Conservation (phyloP, 2,113 vertebrate genomes). For the Sarotherodon lohbergeri region DNA sequence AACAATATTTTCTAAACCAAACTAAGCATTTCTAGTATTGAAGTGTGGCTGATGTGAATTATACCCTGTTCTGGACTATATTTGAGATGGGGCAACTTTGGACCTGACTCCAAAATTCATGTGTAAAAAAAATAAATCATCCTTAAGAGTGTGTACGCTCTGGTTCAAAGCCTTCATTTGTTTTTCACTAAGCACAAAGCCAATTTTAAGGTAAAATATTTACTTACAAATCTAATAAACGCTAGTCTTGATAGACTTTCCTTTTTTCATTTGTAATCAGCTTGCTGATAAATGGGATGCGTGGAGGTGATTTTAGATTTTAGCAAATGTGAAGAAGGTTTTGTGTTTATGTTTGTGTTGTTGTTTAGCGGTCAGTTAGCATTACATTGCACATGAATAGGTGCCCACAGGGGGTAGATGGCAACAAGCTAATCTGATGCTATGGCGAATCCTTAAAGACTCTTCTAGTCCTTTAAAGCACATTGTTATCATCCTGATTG, state of each 20-base stretch:
- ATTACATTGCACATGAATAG: constrained; percentile 60
- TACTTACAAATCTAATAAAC: background rate
- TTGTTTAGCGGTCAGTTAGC: constrained; percentile 24
- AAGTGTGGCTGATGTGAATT: background rate
- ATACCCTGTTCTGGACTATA: background rate
- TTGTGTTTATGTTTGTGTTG: constrained; percentile 5
- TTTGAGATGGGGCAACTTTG: background rate
- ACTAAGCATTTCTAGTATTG: background rate
- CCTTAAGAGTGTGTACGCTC: background rate
- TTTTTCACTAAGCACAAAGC: background rate
- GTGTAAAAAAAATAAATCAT: background rate
- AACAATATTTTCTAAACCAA: background rate
- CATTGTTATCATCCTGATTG: constrained; percentile 71
- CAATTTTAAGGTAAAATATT: background rate
- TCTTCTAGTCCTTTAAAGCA: constrained; percentile 57
- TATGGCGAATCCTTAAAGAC: constrained; percentile 65
- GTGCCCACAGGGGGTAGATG: constrained; percentile 29
- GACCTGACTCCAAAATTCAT: background rate
- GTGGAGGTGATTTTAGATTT: constrained; percentile 17
- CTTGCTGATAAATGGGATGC: constrained; percentile 6
- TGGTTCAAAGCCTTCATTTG: background rate
- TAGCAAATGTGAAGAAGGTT: constrained; percentile 3
- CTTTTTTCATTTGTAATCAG: constrained; percentile 35
- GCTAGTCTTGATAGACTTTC: background rate
- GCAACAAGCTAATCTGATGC: constrained; percentile 68